Evolutionary conservation across 2,888 invertebrate species (phyloP), one percentile per base, ranked within the genome.

Genomic region (Pemphredon lugubris): DNA sequence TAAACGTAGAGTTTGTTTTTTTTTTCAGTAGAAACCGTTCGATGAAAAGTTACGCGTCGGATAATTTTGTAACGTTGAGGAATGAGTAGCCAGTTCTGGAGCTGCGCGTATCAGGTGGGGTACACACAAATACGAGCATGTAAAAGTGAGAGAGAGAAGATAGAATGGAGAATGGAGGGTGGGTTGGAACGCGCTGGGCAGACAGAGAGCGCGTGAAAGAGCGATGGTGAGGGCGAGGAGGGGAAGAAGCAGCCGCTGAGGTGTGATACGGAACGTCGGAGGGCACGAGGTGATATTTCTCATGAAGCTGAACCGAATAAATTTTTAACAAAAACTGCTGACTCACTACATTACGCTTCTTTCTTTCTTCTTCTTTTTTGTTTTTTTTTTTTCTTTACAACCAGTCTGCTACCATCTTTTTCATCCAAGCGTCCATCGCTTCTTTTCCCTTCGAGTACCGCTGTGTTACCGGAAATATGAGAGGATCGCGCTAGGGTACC

Each of bases 301-400:
- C 73, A 59, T 51, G 73, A 77, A 83, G 76, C 76, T 74, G 75
- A 81, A 81, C 71, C 75, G 83, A 83, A 83, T 84, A 84, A 83
- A 85, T 84, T 84, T 83, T 84, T 83, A 82, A 84, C 74, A 83
- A 85, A 84, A 84, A 81, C 79, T 77, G 81, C 83, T 79, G 83
- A 84, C 83, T 86, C 78, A 51, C 71, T 66, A 66, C 77, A 73
- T 79, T 78, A 78, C 72, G 68, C 68, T 76, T 64, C 73, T 68
- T 72, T 66, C 57, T 64, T 60, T 71, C 57, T 65, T n/a, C n/a
- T n/a, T n/a, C n/a, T n/a, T n/a, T n/a, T n/a, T n/a, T n/a, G n/a
- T n/a, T n/a, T n/a, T 64, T 51, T 53, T 47, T 58, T 37, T 66
- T 68, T 55, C 67, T 66, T 64, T 70, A 57, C 63, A 58, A 53